Conservation (phyloP, 1,140 invertebrate species). For the Ostrea denselamellosa region DNA sequence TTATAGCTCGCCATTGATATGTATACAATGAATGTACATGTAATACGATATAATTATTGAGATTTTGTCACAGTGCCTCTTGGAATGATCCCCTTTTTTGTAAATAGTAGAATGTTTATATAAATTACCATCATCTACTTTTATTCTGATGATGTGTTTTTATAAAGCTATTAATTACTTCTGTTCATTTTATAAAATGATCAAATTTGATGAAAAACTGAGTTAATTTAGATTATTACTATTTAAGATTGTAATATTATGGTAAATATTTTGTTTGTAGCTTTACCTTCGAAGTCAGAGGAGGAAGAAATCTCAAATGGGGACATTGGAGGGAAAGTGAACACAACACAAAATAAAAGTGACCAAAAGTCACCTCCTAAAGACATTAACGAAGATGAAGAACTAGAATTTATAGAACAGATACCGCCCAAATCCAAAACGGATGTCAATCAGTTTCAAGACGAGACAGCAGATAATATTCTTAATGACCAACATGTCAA, state of each 20-base stretch:
- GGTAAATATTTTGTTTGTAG: constrained; percentile 58
- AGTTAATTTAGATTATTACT: no score
- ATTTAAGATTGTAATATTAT: not conserved
- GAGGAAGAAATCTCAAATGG: constrained; percentile 79
- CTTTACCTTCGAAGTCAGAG: constrained; percentile 76
- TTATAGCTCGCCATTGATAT: no score
- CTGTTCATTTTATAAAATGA: no score
- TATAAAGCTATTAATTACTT: no score
- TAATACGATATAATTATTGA: no score
- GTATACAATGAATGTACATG: no score
- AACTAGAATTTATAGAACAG: constrained; percentile 76
- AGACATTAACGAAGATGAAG: constrained; percentile 74
- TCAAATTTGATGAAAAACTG: no score
- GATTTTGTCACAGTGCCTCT: no score
- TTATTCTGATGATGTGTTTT: no score
- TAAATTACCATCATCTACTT: no score
- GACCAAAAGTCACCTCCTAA: constrained; percentile 66
- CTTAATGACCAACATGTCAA: constrained; percentile 73
- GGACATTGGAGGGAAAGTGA: constrained; percentile 64
- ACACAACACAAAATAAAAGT: constrained; percentile 63
- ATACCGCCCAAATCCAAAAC: constrained; percentile 65
- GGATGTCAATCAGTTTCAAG: constrained; percentile 76
- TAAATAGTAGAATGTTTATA: no score
- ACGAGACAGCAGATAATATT: constrained; percentile 74
- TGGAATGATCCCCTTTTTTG: no score